Base-by-base conservation (phyloP, 2,113 vertebrate species). In the Mus musculus region DNA sequence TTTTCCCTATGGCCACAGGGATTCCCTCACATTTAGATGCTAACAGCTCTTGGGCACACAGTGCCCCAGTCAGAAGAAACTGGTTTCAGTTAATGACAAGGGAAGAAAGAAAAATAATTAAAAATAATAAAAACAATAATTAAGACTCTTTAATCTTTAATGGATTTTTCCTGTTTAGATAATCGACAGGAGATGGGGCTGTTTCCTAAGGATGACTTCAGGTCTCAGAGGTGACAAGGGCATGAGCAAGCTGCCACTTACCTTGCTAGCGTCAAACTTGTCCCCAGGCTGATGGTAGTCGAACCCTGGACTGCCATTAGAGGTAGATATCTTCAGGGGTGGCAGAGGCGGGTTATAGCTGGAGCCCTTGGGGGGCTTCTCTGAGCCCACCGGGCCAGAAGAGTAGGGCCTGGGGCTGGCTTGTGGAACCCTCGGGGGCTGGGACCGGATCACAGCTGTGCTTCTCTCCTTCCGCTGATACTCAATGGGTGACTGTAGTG, bases 401-500 rank as follows among this genome's bases (percentile, higher is more conserved):
- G 99, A 99, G 84, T 99, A 99, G 88, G 99, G 99, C 73, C 99
- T 99, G 98, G 98, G 98, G 98, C 99, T 99, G 91, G 99, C 98
- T 81, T 99, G 99, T 95, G 97, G 22, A 59, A 96, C 96, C 97
- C 99, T 95, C 67, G 98, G 7, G 0, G 99, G 98, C 95, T 99
- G 99, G 82, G 99, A 98, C 89, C 99, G 99, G 98, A 99, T 99
- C 94, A 99, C 98, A 8, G 99, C 97, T 89, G 99, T 98, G 98
- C 97, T 96, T 96, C 97, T 98, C 85, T 99, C 99, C 97, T 99
- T 99, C 98, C 99, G 99, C 81, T 99, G 99, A 97, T 99, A 99
- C 97, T 99, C 99, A 24, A 99, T 99, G 80, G 99, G 99, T 6
- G 99, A 99, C 98, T 99, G 99, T 0, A 99, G 99, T 19, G 99